Evolutionary conservation across 2,113 vertebrate species (phyloP).

Genomic region (Tragelaphus strepsiceros): DNA sequence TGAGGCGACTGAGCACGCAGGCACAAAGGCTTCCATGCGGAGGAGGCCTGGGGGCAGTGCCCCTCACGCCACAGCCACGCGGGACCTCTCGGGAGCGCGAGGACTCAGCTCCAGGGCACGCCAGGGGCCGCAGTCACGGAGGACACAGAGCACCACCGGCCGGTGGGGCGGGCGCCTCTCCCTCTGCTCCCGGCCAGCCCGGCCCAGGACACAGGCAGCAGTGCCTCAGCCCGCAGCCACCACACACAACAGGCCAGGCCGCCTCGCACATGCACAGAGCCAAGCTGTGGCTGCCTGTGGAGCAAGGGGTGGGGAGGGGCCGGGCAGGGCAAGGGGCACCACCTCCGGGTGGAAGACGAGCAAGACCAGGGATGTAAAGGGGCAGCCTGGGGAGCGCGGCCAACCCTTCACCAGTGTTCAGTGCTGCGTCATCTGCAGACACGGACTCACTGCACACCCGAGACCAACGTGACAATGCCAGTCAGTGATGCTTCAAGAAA

Average conservation of each 20-base stretch:
- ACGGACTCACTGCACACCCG: too few relatives aligned
- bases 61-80: fast-evolving
- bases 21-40: fast-evolving
- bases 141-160: not conserved
- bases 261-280: fast-evolving
- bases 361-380: too few relatives aligned
- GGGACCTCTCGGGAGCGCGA: fast-evolving
- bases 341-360: too few relatives aligned
- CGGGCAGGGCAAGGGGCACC: not conserved
- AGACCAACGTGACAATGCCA: not conserved
- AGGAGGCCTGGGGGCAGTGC: fast-evolving
- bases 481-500: not conserved
- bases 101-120: not conserved
- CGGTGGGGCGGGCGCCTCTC: fast-evolving
- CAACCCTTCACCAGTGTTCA: too few relatives aligned
- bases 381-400: too few relatives aligned
- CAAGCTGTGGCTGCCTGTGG: fast-evolving
- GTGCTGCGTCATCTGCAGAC: fast-evolving
- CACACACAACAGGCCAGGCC: not conserved
- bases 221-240: not conserved
- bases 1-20: fast-evolving
- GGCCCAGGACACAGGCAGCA: not conserved
- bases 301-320: not conserved
- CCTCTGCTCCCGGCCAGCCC: not conserved
- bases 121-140: not conserved